Base-by-base conservation (phyloP, 2,888 invertebrate genomes). In the Incurvaria masculella region DNA sequence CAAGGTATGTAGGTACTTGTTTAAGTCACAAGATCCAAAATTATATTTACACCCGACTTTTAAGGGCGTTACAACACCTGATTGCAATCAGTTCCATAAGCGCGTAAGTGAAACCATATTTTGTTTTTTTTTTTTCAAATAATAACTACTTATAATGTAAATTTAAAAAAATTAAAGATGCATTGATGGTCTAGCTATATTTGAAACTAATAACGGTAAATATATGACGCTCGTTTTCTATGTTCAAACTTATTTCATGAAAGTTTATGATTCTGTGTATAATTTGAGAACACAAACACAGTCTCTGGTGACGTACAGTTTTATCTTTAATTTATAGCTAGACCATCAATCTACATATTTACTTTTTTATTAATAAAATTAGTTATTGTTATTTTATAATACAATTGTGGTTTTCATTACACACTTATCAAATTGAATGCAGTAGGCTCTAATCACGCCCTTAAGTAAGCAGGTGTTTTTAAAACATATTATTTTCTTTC, bases 191-290 rank as follows among this genome's bases (percentile, higher is more conserved):
- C n/a, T n/a, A n/a, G n/a, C n/a, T n/a, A n/a, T n/a, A n/a, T n/a
- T n/a, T n/a, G n/a, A n/a, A n/a, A n/a, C n/a, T 55, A 59, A 43
- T 44, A 45, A 53, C 55, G 57, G 57, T 58, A 57, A 57, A 56
- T 48, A 47, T 42, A 47, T 43, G 42, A 48, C 44, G 26, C 46
- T n/a, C n/a, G n/a, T n/a, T n/a, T n/a, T n/a, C 48, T 26, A n/a
- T n/a, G n/a, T n/a, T n/a, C n/a, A n/a, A n/a, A n/a, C n/a, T n/a
- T n/a, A n/a, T n/a, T n/a, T n/a, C 40, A 42, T 40, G 48, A 44
- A 44, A 48, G 26, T 48, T 27, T 48, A 51, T 42, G 47, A 39
- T 41, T 44, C 49, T 51, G 50, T 47, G 46, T 47, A 50, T 49
- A 42, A 27, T 23, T 19, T 40, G 42, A 51, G 51, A 50, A 39